Evolutionary conservation across 2,113 vertebrate species (phyloP), one percentile per base, ranked within the genome.

Genomic region (Siniperca knerii): DNA sequence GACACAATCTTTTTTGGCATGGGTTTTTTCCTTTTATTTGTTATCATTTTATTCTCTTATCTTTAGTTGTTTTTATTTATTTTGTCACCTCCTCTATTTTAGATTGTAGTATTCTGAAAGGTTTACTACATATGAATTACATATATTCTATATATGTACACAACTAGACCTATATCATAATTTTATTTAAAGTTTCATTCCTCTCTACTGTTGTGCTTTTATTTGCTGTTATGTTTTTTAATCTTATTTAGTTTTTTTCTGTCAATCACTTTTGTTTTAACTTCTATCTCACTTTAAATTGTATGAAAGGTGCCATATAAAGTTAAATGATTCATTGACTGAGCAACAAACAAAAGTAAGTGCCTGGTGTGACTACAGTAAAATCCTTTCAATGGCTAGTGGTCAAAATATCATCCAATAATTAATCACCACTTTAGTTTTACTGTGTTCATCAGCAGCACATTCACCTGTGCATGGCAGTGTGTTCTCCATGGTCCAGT

Each of bases 401-500:
- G 88, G 89, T 88, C 83, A 90, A 85, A 89, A 89, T 83, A 87
- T 79, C 86, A 81, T 84, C 75, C 77, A 66, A 75, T 90, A 94
- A 93, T 91, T 87, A 93, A 91, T 86, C 81, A 91, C 84, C 88
- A 83, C 85, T 92, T 92, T 81, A 84, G 73, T 89, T 93, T 93
- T 92, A 88, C 82, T 89, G 84, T 82, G 91, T 81, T 88, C 75
- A 82, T 90, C 89, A 90, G 89, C 82, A 75, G 76, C 75, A 82
- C 74, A 82, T 94, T 95, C 64, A 95, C 93, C 94, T 93, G 76
- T 77, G 61, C 93, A 95, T 66, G 81, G 92, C 75, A 93, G 95
- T 68, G 89, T 81, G 89, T 94, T 96, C 87, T 96, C 94, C 92
- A 95, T 90, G 1, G 70, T 95, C 96, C 95, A 95, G 58, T 92